Evolutionary conservation across 2,797 vertebrate species (phyloP), one percentile per base, ranked within the genome.

Genomic region (Mus caroli): DNA sequence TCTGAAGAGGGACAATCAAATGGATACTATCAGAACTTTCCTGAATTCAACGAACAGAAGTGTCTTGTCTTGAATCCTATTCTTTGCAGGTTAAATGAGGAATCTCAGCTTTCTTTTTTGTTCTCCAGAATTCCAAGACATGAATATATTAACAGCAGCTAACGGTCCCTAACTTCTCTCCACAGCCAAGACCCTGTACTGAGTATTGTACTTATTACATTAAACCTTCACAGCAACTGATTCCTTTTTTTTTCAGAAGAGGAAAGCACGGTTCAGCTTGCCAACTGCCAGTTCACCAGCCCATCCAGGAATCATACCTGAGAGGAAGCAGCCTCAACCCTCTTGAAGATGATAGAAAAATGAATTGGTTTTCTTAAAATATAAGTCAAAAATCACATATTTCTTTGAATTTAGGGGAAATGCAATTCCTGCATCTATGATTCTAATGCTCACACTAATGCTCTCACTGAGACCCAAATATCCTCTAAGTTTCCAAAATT

Each of bases 1-100:
- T 98, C 99, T 99, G 50, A 90, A 96, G 52, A 94, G 80, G 97
- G 20, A 97, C 6, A 79, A 15, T 91, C 75, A 87, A 89, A 91
- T 76, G 78, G 34, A 58, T 50, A 15, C 3, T 90, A 26, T 12
- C 5, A 40, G 37, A 37, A 84, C n/a, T n/a, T 92, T 50, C 34
- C 9, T 58, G 56, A 20, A 15, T 46, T 71, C 31, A 58, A 8
- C 34, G 28, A 50, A 3, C 10, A 50, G 67, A 76, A 89, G 34
- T 34, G 20, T 54, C 62, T 83, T 31, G 43, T 67, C 77, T 94
- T 82, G 50, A 69, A 14, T 86, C 28, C 43, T 20, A 71, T 0
- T 2, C 46, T 31, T 31, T 52, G n/a, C 92, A 94, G 54, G 22
- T 37, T 60, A 92, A 56, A 3, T 15, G 77, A 46, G 37, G 0